Evolutionary conservation across 2,797 vertebrate species (phyloP).

Genomic region (Siniperca scherzeri): DNA sequence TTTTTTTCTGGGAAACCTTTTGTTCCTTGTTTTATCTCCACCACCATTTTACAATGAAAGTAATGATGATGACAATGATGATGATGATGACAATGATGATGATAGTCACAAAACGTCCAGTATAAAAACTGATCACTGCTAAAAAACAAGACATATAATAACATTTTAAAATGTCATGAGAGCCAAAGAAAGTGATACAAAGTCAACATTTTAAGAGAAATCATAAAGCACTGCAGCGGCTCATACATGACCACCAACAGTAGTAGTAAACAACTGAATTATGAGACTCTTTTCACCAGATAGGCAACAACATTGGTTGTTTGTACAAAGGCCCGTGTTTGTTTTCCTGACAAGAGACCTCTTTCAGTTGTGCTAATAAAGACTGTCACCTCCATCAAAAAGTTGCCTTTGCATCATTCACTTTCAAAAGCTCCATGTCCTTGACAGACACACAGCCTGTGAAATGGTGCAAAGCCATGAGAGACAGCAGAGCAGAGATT

Average conservation of each 20-base stretch:
- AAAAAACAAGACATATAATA: background rate
- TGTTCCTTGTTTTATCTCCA: constrained; percentile 58
- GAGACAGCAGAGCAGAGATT: too few relatives aligned
- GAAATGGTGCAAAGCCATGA: too few relatives aligned
- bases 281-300: background rate
- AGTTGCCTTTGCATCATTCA: constrained; percentile 22
- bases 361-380: background rate
- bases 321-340: background rate
- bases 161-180: background rate
- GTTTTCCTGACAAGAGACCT: too few relatives aligned
- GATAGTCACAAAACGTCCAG: background rate
- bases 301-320: background rate
- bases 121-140: background rate
- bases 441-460: too few relatives aligned
- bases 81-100: constrained; percentile 3
- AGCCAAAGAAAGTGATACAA: constrained; percentile 11
- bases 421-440: background rate
- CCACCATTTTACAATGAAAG: constrained; percentile 76
- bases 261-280: background rate
- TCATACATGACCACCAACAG: too few relatives aligned
- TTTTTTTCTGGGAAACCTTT: constrained; percentile 55
- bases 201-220: background rate
- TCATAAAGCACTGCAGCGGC: too few relatives aligned
- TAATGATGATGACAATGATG: constrained; percentile 48
- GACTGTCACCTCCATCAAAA: background rate